Conservation (phyloP, 2,797 vertebrate species). For the Sebastes miniatus region DNA sequence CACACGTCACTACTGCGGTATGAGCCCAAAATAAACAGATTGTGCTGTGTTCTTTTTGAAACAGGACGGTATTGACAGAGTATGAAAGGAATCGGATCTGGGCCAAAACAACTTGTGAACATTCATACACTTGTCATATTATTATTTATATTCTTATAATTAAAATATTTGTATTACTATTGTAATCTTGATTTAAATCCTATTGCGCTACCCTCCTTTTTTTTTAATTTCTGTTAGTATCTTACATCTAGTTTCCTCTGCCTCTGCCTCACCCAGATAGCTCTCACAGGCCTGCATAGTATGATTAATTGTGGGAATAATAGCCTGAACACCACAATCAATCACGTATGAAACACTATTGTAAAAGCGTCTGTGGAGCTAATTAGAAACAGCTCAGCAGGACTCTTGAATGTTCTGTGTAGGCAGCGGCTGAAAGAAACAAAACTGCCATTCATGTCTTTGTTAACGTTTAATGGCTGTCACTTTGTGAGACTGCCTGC, state of each 20-base stretch:
- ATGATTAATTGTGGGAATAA: conserved; percentile 23
- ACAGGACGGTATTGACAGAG: too few relatives aligned
- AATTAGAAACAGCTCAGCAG: conserved; percentile 14
- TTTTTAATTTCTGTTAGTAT: background rate
- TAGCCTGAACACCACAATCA: background rate
- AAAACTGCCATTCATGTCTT: background rate
- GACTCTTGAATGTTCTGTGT: background rate
- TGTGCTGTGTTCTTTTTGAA: too few relatives aligned
- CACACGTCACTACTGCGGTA: too few relatives aligned
- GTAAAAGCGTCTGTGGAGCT: background rate
- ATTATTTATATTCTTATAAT: background rate
- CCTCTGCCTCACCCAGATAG: background rate
- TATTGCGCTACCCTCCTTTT: background rate
- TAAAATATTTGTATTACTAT: background rate
- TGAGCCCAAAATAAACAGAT: too few relatives aligned
- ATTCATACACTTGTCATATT: background rate
- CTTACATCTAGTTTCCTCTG: background rate
- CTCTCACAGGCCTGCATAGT: background rate
- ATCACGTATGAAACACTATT: conserved; percentile 2
- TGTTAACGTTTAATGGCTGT: background rate
- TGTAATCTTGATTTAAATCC: background rate
- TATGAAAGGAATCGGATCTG: too few relatives aligned
- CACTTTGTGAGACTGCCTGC: background rate
- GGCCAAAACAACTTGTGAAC: background rate
- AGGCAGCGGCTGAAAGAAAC: conserved; percentile 2